These are phyloP conservation scores for Chrysotoxum bicinctum DNA, from an alignment of 2,888 invertebrate species.

Conservation along the genomic window DNA sequence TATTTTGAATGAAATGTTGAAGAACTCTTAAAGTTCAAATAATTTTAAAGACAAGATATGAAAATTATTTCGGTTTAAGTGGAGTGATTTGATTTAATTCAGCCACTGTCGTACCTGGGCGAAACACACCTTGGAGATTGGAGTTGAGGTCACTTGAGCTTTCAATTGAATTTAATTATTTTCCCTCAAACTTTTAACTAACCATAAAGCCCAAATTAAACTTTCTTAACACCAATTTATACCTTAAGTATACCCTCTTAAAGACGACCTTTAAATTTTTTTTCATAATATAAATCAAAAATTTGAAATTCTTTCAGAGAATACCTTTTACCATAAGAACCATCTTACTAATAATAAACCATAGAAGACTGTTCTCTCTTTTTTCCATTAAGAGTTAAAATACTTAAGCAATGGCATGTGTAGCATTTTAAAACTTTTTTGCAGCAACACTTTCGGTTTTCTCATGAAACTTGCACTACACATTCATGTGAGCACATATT, in stretches of 20 bases:
- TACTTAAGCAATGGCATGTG: neutral
- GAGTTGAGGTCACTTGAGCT: too few species aligned
- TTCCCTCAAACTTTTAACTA: too few species aligned
- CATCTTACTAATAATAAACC: neutral
- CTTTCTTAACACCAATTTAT: too few species aligned
- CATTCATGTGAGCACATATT: neutral
- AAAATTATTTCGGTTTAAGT: too few species aligned
- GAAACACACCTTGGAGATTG: too few species aligned
- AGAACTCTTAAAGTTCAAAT: too few species aligned
- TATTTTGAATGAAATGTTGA: too few species aligned
- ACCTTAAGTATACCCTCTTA: neutral
- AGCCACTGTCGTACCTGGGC: too few species aligned
- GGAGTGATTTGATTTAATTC: too few species aligned
- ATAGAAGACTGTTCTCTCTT: neutral
- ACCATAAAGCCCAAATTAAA: too few species aligned
- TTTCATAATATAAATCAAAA: neutral
- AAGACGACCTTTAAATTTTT: neutral
- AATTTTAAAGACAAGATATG: too few species aligned
- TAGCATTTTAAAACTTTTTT: constrained; percentile 4
- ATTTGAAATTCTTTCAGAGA: neutral
- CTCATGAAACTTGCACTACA: neutral
- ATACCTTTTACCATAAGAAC: neutral
- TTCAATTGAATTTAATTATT: too few species aligned
- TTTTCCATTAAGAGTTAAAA: neutral
- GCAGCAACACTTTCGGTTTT: neutral